These are phyloP conservation scores for Drosophila atripex DNA, from an alignment of 2,888 invertebrate species.

Conservation along the genomic window DNA sequence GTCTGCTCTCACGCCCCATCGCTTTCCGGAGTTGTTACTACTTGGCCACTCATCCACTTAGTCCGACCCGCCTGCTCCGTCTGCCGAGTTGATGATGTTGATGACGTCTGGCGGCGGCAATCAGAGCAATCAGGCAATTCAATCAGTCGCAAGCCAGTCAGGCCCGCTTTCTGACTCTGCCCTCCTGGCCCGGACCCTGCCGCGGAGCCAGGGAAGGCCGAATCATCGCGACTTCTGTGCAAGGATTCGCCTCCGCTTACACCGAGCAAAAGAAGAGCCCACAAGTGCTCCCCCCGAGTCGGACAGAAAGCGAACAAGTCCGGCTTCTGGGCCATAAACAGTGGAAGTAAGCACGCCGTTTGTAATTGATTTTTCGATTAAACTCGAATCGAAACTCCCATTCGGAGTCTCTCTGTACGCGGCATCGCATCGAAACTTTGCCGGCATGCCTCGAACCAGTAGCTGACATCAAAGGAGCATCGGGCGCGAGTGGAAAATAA, in stretches of 20 bases:
- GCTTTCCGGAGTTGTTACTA: neutral
- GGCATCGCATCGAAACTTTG: conserved; percentile 22
- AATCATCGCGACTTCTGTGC: too few relatives aligned
- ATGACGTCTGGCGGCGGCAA: conserved; percentile 64
- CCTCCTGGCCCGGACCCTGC: neutral
- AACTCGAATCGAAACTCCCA: neutral
- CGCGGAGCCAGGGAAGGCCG: too few relatives aligned
- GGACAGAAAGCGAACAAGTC: too few relatives aligned
- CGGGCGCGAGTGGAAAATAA: neutral
- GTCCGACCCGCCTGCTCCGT: conserved; percentile 8
- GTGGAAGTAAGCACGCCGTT: neutral
- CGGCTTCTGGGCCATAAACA: neutral
- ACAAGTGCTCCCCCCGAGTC: neutral
- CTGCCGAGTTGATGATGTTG: conserved; percentile 50
- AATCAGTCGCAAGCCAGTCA: conserved; percentile 57
- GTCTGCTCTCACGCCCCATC: neutral
- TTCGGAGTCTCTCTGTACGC: neutral
- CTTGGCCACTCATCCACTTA: conserved; percentile 29
- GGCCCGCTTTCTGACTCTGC: conserved; percentile 18
- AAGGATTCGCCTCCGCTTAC: neutral
- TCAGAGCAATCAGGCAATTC: conserved; percentile 75
- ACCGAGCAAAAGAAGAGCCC: neutral
- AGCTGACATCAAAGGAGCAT: conserved; percentile 29
- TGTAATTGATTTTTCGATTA: neutral
- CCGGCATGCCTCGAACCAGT: conserved; percentile 5